Percentiles rank a stretch among this genome's conserved stretches.
phyloP scores from a whole-genome alignment of 2,113 vertebrate genomes.

The Pseudonaja textilis region DNA sequence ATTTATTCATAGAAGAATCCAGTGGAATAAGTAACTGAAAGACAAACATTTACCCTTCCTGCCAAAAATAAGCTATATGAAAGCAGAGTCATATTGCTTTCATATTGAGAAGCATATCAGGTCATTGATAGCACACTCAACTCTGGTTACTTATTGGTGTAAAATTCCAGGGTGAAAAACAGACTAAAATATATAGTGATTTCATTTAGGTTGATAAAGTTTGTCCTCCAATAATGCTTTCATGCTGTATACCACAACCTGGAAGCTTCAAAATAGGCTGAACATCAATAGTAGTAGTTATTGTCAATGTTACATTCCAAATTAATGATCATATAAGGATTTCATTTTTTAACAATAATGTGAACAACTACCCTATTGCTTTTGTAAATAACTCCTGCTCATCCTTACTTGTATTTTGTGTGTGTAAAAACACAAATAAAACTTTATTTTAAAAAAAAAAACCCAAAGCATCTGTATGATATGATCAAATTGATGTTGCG shows the following conservation, averaged over 20 bases:
- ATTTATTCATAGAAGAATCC: background rate
- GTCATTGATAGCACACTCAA: background rate
- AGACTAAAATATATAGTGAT: background rate
- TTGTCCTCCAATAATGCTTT: background rate
- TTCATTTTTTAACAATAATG: background rate
- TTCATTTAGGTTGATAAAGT: background rate
- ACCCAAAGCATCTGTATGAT: background rate
- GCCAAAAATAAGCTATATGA: background rate
- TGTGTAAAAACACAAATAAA: too few species aligned
- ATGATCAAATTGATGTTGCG: background rate
- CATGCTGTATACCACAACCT: background rate
- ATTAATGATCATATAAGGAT: background rate
- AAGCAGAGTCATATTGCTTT: background rate
- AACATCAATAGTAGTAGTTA: background rate
- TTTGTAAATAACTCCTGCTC: background rate
- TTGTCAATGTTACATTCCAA: background rate
- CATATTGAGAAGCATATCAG: background rate
- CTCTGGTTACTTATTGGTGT: background rate
- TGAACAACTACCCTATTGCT: background rate
- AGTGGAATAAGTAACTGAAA: background rate
- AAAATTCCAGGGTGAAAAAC: slow-evolving; percentile 27
- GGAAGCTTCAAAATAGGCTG: background rate
- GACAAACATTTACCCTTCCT: background rate
- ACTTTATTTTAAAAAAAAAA: too few species aligned
- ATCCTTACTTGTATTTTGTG: background rate